phyloP scores from a whole-genome alignment of 92 coral and sea anemone species.

The Epizoanthus ramosus region DNA sequence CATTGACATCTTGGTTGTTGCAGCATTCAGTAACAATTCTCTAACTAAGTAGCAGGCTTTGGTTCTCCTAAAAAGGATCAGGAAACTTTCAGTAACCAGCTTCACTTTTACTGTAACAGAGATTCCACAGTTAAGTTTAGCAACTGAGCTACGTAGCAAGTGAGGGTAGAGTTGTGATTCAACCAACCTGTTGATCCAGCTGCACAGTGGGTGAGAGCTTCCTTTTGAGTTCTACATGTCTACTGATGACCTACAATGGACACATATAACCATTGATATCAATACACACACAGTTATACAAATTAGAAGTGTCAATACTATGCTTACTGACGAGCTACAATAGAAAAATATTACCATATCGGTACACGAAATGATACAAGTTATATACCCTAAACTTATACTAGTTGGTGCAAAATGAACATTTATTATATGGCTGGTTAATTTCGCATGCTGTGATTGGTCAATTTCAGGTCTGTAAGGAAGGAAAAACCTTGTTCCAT shows the following conservation, averaged over 20 bases:
- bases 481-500: no score
- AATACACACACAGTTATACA: background rate
- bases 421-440: no score
- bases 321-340: background rate
- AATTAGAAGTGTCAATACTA: background rate
- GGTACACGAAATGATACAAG: no score
- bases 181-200: conserved; percentile 59
- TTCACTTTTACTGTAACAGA: background rate
- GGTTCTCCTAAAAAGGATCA: background rate
- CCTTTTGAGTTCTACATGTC: conserved; percentile 77
- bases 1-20: no score
- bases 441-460: no score
- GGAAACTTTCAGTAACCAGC: background rate
- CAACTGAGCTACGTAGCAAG: background rate
- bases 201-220: conserved; percentile 54
- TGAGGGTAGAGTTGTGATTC: background rate
- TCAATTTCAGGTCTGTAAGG: no score
- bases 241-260: conserved; percentile 63
- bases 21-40: no score
- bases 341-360: no score
- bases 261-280: no score
- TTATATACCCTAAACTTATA: no score
- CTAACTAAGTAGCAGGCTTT: no score
- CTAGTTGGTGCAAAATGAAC: no score
- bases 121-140: background rate